These are phyloP conservation scores for Leptopilina syphax DNA, from an alignment of 2,888 invertebrate genomes.

Conservation along the genomic window DNA sequence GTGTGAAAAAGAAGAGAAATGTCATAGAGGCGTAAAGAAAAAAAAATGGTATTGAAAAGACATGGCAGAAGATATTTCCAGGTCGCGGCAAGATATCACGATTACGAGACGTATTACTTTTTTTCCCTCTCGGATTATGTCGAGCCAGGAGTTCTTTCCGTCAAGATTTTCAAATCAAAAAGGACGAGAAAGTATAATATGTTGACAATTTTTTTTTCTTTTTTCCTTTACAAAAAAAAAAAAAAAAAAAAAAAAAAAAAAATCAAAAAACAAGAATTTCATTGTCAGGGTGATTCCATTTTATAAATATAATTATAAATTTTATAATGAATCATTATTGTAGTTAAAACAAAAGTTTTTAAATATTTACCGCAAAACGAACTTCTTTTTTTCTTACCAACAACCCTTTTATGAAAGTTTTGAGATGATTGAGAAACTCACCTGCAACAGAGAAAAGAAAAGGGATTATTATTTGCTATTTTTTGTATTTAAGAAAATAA, in stretches of 20 bases:
- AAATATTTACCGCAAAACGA: too few species aligned
- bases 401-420: neutral
- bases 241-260: too few species aligned
- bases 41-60: conserved; percentile 20
- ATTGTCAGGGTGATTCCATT: too few species aligned
- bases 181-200: conserved; percentile 39
- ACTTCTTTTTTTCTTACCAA: neutral
- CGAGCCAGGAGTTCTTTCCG: conserved; percentile 53
- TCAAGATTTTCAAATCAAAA: conserved; percentile 54
- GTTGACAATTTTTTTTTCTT: neutral
- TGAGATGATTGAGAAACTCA: neutral
- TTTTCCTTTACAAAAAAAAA: neutral
- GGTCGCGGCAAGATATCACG: conserved; percentile 49
- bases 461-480: neutral
- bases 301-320: too few species aligned
- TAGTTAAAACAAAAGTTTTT: too few species aligned
- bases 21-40: conserved; percentile 2
- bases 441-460: conserved; percentile 15
- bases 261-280: neutral
- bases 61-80: conserved; percentile 28
- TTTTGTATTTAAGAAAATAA: too few species aligned
- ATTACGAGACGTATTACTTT: conserved; percentile 58
- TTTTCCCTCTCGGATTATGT: conserved; percentile 54
- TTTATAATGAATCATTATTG: too few species aligned
- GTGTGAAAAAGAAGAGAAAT: conserved; percentile 40